Evolutionary conservation across 1,140 invertebrate species (phyloP).

Genomic region (roundworm (Caenorhabditis elegans)): WBcel235 BX284603.4:4539501-4540000

Average conservation of each 20-base stretch:
- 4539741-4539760: slow-evolving; percentile 44
- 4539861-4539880: slow-evolving; percentile 5
- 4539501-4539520: too few relatives aligned
- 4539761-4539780: slow-evolving; percentile 42
- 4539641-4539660: slow-evolving; percentile 22
- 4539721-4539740: slow-evolving; percentile 48
- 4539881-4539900: not conserved
- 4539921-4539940: not conserved
- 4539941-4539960: slow-evolving; percentile 30
- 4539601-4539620: slow-evolving; percentile 36
- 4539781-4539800: slow-evolving; percentile 43
- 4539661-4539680: slow-evolving; percentile 43
- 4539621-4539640: slow-evolving; percentile 23
- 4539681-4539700: slow-evolving; percentile 38
- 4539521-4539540: too few relatives aligned
- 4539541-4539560: too few relatives aligned
- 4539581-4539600: not conserved
- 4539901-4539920: slow-evolving; percentile 30
- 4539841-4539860: slow-evolving; percentile 42
- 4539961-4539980: slow-evolving; percentile 17
- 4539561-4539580: slow-evolving; percentile 13
- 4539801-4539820: slow-evolving; percentile 47
- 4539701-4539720: slow-evolving; percentile 44
- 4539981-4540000: slow-evolving; percentile 12
- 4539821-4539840: slow-evolving; percentile 42